Base-by-base conservation (phyloP, 2,888 invertebrate species). In the Schrankia costaestrigalis region DNA sequence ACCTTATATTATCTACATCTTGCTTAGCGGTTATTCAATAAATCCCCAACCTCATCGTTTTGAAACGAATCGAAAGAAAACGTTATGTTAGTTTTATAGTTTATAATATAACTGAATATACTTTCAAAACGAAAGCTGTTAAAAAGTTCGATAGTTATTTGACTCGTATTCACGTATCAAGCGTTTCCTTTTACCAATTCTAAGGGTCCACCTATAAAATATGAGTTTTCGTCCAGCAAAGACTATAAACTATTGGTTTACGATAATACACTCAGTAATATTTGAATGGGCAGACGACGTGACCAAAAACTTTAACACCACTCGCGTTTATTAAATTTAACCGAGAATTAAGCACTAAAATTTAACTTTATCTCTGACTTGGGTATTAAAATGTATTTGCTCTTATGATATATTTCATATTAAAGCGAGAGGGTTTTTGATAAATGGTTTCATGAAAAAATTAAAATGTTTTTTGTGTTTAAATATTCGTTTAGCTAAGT, bases 121-220 rank as follows among this genome's bases (percentile, higher is more conserved):
- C n/a, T n/a, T n/a, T n/a, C n/a, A n/a, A n/a, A n/a, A n/a, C n/a
- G n/a, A n/a, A n/a, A n/a, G n/a, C n/a, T n/a, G n/a, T 25, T 25
- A 1, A 25, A 13, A 13, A 13, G n/a, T 25, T 12, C 44, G 40
- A 40, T 54, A 58, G 48, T 46, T 57, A 60, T 62, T 53, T 47
- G 46, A 50, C 49, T 55, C 52, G 62, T 55, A 56, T 57, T 67
- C 51, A 56, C 51, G 50, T 53, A 52, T 35, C 23, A 23, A 62
- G 49, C 55, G 47, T 69, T 69, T 63, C 41, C 54, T 51, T 44
- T 49, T 61, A 63, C 62, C 62, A 62, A 76, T 74, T 71, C 65
- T 52, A 52, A 48, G 38, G 63, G 69, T 78, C 69, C 61, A 69
- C 64, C 70, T 46, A 74, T 79, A 79, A 80, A 80, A 68, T 76